Percentiles rank a stretch among this genome's conserved stretches.
Conservation (phyloP, 2,888 invertebrate species). For the Xestia c-nigrum region DNA sequence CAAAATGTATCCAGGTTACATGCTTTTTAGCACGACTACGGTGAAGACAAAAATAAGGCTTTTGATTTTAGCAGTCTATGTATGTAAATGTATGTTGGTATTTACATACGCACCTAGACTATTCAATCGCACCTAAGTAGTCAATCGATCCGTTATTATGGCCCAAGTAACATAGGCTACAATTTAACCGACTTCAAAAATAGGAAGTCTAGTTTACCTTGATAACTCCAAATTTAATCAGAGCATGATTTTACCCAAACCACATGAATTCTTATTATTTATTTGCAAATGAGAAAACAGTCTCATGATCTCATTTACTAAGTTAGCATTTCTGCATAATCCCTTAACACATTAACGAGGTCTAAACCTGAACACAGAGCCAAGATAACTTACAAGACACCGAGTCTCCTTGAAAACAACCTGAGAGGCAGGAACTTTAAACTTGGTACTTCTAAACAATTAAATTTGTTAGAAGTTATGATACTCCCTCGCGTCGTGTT, state of each 20-base stretch:
- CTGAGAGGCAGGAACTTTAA: slow-evolving; percentile 47
- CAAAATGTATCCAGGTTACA: neutral
- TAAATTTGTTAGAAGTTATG: slow-evolving; percentile 71
- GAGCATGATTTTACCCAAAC: no score
- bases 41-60: no score
- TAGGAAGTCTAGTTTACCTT: no score
- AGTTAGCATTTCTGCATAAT: neutral
- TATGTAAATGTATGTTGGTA: no score
- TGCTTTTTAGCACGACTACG: neutral
- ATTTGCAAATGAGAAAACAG: neutral
- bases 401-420: slow-evolving; percentile 34
- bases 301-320: slow-evolving; percentile 1
- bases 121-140: no score
- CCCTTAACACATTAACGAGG: neutral
- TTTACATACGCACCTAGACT: no score
- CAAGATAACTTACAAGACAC: slow-evolving; percentile 35
- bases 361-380: slow-evolving; percentile 10
- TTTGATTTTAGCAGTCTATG: no score
- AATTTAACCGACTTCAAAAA: no score
- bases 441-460: slow-evolving; percentile 68
- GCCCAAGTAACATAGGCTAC: no score
- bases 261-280: neutral
- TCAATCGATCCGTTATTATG: no score
- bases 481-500: slow-evolving; percentile 57
- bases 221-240: no score